Evolutionary conservation across 2,113 vertebrate genomes (phyloP).

Genomic region (Mormyrus iriodes): DNA sequence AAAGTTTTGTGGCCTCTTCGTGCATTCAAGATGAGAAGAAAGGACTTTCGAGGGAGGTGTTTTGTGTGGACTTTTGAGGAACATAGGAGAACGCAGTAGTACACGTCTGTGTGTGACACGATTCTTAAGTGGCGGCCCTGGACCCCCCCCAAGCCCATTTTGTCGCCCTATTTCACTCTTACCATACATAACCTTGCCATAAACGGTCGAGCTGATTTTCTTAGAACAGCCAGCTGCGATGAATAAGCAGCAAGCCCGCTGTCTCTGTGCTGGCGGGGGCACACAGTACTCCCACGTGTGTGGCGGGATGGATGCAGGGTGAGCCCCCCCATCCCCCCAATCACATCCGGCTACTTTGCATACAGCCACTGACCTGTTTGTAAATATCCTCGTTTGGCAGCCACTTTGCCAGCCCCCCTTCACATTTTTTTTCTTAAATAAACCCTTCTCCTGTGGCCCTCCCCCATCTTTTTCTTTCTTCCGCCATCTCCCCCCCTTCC

Average conservation of each 20-base stretch:
- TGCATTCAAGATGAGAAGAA: background rate
- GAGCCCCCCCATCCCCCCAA: background rate
- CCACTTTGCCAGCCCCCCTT: background rate
- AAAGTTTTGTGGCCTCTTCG: background rate
- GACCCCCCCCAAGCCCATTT: background rate
- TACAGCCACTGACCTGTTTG: background rate
- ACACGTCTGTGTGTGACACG: background rate
- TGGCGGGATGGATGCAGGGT: background rate
- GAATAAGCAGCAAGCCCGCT: conserved; percentile 39
- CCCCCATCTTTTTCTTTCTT: background rate
- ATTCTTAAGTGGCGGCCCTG: background rate
- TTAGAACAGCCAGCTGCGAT: conserved; percentile 46
- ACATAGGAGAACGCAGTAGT: background rate
- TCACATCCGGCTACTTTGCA: background rate
- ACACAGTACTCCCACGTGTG: background rate
- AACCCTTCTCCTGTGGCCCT: background rate
- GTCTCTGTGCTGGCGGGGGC: background rate
- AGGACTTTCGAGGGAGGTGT: background rate
- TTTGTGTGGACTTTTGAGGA: background rate
- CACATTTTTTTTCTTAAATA: background rate
- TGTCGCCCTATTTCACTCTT: background rate
- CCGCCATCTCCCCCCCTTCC: conserved; percentile 16
- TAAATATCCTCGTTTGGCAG: background rate
- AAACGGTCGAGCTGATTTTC: background rate
- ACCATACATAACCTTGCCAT: background rate